phyloP scores from a whole-genome alignment of 1,140 invertebrate genomes.

The Coboldia fuscipes region DNA sequence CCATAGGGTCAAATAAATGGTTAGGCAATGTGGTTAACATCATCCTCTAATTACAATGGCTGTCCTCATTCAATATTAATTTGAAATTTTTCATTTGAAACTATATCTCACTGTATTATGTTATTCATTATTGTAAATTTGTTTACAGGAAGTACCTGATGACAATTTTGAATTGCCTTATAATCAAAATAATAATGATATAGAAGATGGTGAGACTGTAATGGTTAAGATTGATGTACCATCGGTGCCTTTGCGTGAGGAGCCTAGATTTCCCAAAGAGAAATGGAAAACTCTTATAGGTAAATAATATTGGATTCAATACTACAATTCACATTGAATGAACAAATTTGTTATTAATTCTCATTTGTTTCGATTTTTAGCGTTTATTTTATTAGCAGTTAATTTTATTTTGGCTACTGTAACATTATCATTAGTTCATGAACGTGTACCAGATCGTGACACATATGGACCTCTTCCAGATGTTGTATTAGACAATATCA shows the following conservation, averaged over 20 bases:
- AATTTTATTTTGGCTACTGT: slow-evolving; percentile 39
- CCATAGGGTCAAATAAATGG: no score
- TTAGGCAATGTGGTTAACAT: no score
- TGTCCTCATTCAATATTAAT: no score
- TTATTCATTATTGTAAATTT: no score
- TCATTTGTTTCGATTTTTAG: slow-evolving; percentile 21
- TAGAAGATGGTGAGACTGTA: slow-evolving; percentile 3
- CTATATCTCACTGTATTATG: no score
- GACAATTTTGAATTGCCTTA: slow-evolving; percentile 4
- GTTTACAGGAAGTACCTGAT: slow-evolving; percentile 6
- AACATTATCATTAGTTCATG: slow-evolving; percentile 64
- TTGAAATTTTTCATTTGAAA: no score
- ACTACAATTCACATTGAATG: slow-evolving; percentile 3
- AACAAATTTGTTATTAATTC: slow-evolving; percentile 1
- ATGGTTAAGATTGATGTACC: slow-evolving; percentile 32
- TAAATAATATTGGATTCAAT: slow-evolving; percentile 11
- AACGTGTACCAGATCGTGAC: slow-evolving; percentile 53
- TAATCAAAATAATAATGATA: slow-evolving; percentile 3
- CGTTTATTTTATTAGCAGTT: slow-evolving; percentile 32
- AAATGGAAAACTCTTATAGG: slow-evolving; percentile 46
- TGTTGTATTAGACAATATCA: slow-evolving; percentile 53
- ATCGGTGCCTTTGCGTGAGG: slow-evolving; percentile 29
- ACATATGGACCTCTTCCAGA: slow-evolving; percentile 55
- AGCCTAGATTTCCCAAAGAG: slow-evolving; percentile 43
- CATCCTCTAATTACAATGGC: no score